Conservation (phyloP, 2,797 vertebrate species). For the Leptodactylus fallax region DNA sequence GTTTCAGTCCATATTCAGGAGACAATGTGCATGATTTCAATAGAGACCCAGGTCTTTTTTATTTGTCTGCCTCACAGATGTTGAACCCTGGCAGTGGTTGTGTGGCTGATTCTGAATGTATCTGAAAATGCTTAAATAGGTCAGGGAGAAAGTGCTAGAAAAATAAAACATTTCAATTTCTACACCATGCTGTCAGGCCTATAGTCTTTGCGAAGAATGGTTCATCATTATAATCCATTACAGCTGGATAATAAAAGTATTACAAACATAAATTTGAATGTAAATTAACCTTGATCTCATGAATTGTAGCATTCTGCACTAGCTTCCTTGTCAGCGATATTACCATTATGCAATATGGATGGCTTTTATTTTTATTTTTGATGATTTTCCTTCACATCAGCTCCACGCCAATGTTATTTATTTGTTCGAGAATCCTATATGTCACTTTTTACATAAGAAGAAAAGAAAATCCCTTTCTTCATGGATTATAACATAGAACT, state of each 20-base stretch:
- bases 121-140: constrained; percentile 38
- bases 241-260: constrained; percentile 51
- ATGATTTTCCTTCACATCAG: neutral
- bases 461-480: constrained; percentile 66
- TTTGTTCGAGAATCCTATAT: constrained; percentile 59
- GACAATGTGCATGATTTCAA: constrained; percentile 31
- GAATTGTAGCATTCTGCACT: neutral
- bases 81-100: constrained; percentile 35
- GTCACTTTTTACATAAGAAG: constrained; percentile 66
- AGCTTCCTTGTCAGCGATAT: constrained; percentile 27
- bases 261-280: constrained; percentile 43
- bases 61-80: constrained; percentile 46
- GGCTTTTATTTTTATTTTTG: constrained; percentile 18
- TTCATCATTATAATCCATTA: constrained; percentile 43
- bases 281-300: constrained; percentile 45
- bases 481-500: constrained; percentile 77
- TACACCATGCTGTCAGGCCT: constrained; percentile 20
- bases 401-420: constrained; percentile 57
- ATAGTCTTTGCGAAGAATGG: constrained; percentile 19
- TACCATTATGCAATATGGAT: constrained; percentile 41
- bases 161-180: constrained; percentile 27
- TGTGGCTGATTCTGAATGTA: constrained; percentile 29
- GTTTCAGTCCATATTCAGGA: constrained; percentile 22
- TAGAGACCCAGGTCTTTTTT: constrained; percentile 20
- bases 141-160: constrained; percentile 17